These are phyloP conservation scores for Aurelia sp. DNA, from an alignment of 30 jellyfish, hydroid and myxozoan genomes.

Conservation along the genomic window DNA sequence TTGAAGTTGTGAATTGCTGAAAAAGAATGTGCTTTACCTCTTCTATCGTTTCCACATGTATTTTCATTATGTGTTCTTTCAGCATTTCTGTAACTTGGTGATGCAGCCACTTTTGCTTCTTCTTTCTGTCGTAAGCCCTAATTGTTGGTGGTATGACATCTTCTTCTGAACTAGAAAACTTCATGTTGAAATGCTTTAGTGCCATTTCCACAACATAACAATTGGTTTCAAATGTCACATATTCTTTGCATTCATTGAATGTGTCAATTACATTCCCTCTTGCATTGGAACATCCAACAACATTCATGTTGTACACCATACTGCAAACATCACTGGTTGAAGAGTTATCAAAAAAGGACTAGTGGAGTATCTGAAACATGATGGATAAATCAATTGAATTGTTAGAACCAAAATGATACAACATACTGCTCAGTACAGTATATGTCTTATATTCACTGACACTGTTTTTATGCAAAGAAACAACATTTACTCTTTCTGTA, in stretches of 20 bases:
- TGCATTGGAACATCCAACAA: conserved; percentile 4
- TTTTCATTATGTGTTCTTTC: conserved; percentile 16
- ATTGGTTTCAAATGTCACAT: conserved; percentile 22
- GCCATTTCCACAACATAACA: conserved; percentile 16
- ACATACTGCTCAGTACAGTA: too few relatives aligned
- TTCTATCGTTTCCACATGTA: conserved; percentile 20
- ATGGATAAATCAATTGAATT: too few relatives aligned
- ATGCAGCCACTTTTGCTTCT: conserved; percentile 18
- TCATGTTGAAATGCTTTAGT: conserved; percentile 15
- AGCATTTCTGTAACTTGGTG: conserved; percentile 28
- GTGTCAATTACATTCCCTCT: background rate
- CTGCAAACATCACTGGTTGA: background rate
- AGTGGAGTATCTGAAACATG: too few relatives aligned
- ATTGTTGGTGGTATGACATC: conserved; percentile 28
- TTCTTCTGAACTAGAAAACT: conserved; percentile 21
- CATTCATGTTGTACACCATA: conserved; percentile 4
- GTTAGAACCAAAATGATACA: too few relatives aligned
- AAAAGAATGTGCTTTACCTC: conserved; percentile 24
- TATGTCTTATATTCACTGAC: too few relatives aligned
- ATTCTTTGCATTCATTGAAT: conserved; percentile 28
- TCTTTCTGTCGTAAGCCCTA: conserved; percentile 13
- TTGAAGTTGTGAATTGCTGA: background rate
- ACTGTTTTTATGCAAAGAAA: too few relatives aligned
- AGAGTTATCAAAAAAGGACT: too few relatives aligned
- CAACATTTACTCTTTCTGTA: too few relatives aligned